A percentile compares a stretch with the other conserved stretches of the same genome.
Conservation (phyloP, 2,113 vertebrate genomes). For the Ammospiza caudacuta region DNA sequence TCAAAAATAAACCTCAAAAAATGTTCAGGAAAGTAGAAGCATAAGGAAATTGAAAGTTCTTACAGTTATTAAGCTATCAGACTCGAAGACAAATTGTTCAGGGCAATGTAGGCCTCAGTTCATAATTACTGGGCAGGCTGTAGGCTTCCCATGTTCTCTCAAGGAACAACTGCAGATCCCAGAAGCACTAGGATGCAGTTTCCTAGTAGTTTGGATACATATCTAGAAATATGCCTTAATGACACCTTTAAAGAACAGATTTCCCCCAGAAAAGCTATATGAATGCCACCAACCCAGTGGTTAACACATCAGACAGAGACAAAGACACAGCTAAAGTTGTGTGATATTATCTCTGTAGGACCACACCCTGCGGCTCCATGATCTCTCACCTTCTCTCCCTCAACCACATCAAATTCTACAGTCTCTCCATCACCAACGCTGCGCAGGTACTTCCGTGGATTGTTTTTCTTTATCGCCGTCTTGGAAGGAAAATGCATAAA, state of each 20-base stretch:
- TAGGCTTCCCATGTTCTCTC: not conserved
- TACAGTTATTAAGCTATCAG: not conserved
- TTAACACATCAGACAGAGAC: not conserved
- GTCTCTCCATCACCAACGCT: constrained; percentile 95
- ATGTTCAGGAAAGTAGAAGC: not conserved
- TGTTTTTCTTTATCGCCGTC: constrained; percentile 97
- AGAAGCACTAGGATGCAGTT: not conserved
- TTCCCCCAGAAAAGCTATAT: not conserved
- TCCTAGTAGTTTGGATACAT: not conserved
- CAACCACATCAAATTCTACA: constrained; percentile 95
- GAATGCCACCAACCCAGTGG: not conserved
- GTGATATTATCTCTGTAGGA: not conserved
- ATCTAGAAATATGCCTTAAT: not conserved
- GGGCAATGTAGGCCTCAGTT: not conserved
- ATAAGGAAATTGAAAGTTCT: not conserved
- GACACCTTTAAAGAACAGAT: not conserved
- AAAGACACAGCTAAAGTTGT: not conserved
- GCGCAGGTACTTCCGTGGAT: constrained; percentile 94
- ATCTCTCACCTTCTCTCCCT: constrained; percentile 87
- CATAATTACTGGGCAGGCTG: not conserved
- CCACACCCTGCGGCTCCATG: not conserved
- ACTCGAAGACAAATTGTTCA: not conserved
- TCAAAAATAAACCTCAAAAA: not conserved
- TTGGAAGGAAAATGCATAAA: constrained; percentile 46
- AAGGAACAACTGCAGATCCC: not conserved